Evolutionary conservation across 2,113 vertebrate species (phyloP).

Genomic region (Arenaria interpres): DNA sequence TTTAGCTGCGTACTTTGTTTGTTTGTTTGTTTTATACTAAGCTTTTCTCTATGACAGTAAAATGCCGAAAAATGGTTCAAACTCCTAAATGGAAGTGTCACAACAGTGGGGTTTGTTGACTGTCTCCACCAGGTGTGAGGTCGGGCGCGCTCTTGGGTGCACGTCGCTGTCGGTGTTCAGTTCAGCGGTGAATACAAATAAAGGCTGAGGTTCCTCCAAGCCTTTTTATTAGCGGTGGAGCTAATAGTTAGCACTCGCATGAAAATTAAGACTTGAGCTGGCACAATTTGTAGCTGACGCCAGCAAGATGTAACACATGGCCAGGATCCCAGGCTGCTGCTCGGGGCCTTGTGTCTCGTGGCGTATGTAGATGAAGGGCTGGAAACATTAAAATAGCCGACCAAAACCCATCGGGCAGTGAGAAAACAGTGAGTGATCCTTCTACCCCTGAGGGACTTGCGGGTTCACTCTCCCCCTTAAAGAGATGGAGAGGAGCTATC

Average conservation of each 20-base stretch:
- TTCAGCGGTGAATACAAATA: neutral
- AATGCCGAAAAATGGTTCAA: neutral
- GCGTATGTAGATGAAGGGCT: neutral
- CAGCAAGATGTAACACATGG: neutral
- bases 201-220: neutral
- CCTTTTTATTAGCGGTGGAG: neutral
- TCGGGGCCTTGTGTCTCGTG: neutral
- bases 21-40: neutral
- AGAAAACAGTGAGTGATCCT: neutral
- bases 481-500: neutral
- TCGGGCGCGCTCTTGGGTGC: neutral
- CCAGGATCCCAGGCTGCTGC: neutral
- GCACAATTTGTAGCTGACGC: neutral
- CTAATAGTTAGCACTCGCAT: neutral
- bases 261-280: neutral
- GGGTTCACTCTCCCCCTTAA: neutral
- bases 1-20: neutral
- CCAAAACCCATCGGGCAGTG: neutral
- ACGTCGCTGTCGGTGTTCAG: fast-evolving
- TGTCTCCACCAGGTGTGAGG: neutral
- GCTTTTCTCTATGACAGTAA: neutral
- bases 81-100: neutral
- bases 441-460: neutral
- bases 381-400: neutral
- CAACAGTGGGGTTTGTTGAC: neutral